Conservation (phyloP, 2,113 vertebrate species). For the Scomber japonicus region DNA sequence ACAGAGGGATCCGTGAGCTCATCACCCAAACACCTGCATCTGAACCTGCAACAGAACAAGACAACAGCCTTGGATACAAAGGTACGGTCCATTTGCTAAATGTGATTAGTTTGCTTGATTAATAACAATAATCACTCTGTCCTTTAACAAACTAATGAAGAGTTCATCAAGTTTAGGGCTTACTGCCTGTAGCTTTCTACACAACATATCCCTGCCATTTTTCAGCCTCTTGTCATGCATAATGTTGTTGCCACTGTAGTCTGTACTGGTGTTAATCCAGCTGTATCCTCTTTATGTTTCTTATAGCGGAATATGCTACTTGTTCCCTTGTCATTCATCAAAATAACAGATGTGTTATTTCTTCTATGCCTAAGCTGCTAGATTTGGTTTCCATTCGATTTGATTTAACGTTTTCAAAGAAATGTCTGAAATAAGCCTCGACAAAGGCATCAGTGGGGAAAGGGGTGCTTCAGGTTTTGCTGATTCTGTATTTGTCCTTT, state of each 20-base stretch:
- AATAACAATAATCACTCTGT: background rate
- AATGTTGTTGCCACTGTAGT: background rate
- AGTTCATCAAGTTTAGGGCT: background rate
- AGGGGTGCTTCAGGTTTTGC: constrained; percentile 41
- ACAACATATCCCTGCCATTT: too few relatives aligned
- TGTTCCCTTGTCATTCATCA: background rate
- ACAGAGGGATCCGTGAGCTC: constrained; percentile 52
- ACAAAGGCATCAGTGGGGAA: constrained; percentile 11
- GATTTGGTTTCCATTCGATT: too few relatives aligned
- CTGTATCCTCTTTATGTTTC: background rate
- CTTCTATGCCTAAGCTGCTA: background rate
- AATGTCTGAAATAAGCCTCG: constrained; percentile 13
- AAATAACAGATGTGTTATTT: background rate
- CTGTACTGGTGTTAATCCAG: too few relatives aligned
- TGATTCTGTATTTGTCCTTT: constrained; percentile 62
- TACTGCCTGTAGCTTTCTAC: too few relatives aligned
- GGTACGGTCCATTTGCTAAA: constrained; percentile 50
- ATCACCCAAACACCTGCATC: constrained; percentile 58
- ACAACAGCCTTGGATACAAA: constrained; percentile 80
- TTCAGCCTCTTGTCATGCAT: background rate
- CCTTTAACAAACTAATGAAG: too few relatives aligned
- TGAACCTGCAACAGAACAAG: constrained; percentile 56
- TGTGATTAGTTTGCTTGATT: background rate
- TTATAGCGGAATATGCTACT: background rate
- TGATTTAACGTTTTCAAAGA: background rate